Conservation (phyloP, 2,797 vertebrate genomes). For the Trachops cirrhosus region DNA sequence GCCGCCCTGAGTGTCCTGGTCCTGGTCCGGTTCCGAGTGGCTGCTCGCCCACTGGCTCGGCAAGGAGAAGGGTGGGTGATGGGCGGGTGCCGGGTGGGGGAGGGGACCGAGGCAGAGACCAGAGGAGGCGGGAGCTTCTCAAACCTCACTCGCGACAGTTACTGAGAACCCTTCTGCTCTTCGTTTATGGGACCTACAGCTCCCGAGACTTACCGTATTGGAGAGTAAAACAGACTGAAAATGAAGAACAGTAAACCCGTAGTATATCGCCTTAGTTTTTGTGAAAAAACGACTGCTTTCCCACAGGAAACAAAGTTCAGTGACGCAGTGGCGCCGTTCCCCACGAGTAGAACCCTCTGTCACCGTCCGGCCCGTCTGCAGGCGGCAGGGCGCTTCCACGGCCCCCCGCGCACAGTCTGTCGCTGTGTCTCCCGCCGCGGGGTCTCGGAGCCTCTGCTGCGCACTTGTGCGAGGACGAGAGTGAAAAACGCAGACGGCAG, state of each 20-base stretch:
- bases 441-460: neutral
- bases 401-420: neutral
- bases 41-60: accelerated
- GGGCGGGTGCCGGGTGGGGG: accelerated
- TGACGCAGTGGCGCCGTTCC: neutral
- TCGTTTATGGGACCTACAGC: neutral
- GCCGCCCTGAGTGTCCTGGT: neutral
- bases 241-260: neutral
- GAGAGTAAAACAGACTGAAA: neutral
- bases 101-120: too few relatives aligned
- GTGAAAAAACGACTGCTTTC: neutral
- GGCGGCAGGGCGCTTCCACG: too few relatives aligned
- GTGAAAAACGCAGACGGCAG: neutral
- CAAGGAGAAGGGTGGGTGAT: neutral
- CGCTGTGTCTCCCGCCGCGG: accelerated
- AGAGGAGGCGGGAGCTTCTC: neutral
- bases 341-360: neutral
- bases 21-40: neutral
- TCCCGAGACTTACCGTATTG: neutral
- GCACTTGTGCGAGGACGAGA: neutral
- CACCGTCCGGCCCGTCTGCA: neutral
- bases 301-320: neutral
- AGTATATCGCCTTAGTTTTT: neutral
- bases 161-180: neutral
- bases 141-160: neutral